phyloP scores from a whole-genome alignment of 2,888 invertebrate species.

The Priocnemis perturbator region DNA sequence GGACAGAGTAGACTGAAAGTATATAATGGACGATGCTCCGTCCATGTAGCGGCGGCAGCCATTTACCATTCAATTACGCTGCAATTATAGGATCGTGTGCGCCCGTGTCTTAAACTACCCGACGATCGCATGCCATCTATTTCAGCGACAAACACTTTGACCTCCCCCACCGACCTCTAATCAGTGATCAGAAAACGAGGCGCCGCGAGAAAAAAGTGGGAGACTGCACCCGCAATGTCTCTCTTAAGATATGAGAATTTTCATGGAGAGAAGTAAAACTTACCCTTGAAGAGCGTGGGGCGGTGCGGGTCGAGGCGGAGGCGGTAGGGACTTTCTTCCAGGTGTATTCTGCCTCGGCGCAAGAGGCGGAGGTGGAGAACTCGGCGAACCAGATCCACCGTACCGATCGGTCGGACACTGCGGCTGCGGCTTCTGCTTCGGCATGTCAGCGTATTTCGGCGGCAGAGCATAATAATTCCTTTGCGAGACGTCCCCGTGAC shows the following conservation, averaged over 20 bases:
- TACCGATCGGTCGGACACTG: slow-evolving; percentile 61
- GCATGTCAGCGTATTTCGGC: slow-evolving; percentile 63
- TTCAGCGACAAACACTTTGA: slow-evolving; percentile 29
- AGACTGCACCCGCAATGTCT: slow-evolving; percentile 13
- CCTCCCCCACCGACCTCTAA: slow-evolving; percentile 24
- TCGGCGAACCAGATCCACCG: slow-evolving; percentile 48
- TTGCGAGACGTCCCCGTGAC: slow-evolving; percentile 48
- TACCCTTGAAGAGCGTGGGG: slow-evolving; percentile 65
- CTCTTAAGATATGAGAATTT: no score
- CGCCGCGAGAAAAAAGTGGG: slow-evolving; percentile 22
- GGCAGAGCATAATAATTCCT: slow-evolving; percentile 64
- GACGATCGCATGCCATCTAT: slow-evolving; percentile 20
- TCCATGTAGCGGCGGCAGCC: slow-evolving; percentile 31
- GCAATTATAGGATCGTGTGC: slow-evolving; percentile 55
- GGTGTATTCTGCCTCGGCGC: slow-evolving; percentile 69
- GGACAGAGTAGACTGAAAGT: slow-evolving; percentile 29
- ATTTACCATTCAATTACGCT: slow-evolving; percentile 60
- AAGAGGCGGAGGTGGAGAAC: slow-evolving; percentile 68
- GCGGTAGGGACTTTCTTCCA: slow-evolving; percentile 68
- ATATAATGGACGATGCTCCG: slow-evolving; percentile 47
- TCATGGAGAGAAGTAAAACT: slow-evolving; percentile 37
- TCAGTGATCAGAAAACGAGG: slow-evolving; percentile 35
- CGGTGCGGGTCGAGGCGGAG: slow-evolving; percentile 72
- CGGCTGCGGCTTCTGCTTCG: slow-evolving; percentile 62
- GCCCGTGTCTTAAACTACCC: slow-evolving; percentile 30